Percentiles rank a stretch among this genome's conserved stretches.
Conservation (phyloP, 2,113 vertebrate genomes). For the Ascaphus truei region DNA sequence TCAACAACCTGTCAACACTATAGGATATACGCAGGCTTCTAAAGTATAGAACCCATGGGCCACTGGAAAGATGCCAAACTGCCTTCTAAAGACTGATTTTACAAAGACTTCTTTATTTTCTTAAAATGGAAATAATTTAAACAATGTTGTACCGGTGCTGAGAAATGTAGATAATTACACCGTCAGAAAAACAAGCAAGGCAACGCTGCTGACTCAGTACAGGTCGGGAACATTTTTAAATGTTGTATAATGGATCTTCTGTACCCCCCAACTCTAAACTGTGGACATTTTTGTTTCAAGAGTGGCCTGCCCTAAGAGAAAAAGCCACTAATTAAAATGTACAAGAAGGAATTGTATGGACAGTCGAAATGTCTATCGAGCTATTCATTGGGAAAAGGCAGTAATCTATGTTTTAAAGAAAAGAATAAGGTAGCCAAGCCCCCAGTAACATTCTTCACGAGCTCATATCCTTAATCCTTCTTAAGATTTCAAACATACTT, state of each 20-base stretch:
- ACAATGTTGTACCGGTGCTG: slow-evolving; percentile 3
- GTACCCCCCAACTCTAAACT: no score
- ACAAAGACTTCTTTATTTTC: slow-evolving; percentile 18
- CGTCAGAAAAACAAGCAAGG: background rate
- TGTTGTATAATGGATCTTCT: background rate
- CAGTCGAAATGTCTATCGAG: background rate
- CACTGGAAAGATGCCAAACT: background rate
- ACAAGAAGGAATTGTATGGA: background rate
- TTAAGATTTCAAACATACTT: background rate
- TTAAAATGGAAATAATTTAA: slow-evolving; percentile 17
- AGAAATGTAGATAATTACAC: slow-evolving; percentile 1
- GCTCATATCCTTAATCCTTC: background rate
- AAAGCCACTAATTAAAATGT: background rate
- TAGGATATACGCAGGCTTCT: slow-evolving; percentile 9
- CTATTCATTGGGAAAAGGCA: background rate
- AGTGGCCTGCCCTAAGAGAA: background rate
- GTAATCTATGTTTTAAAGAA: background rate
- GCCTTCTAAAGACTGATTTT: background rate
- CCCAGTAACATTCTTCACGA: background rate
- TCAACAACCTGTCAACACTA: slow-evolving; percentile 22
- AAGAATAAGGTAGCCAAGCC: no score
- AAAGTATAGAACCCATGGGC: background rate
- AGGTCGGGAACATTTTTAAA: background rate
- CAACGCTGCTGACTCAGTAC: background rate
- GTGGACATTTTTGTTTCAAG: background rate